Evolutionary conservation across 2,113 vertebrate species (phyloP).

Genomic region (Agapornis roseicollis): DNA sequence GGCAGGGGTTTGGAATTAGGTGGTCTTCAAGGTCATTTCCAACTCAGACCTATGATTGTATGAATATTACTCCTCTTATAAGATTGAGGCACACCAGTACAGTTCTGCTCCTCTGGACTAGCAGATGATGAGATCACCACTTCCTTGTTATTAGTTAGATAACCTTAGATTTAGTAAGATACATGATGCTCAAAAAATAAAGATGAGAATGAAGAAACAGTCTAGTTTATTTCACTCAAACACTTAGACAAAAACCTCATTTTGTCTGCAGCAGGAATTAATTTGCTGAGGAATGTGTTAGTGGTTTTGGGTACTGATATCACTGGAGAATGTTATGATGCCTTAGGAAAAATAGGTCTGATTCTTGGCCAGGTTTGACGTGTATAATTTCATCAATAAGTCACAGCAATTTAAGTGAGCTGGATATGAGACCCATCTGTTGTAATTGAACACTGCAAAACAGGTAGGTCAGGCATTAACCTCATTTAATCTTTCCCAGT

Average conservation of each 20-base stretch:
- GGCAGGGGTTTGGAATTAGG: not conserved
- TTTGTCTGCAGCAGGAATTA: not conserved
- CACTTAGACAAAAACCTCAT: not conserved
- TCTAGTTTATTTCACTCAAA: not conserved
- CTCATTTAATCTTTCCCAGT: not conserved
- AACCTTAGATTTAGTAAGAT: not conserved
- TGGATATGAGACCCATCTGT: not conserved
- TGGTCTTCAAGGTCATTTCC: not conserved
- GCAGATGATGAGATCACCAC: not conserved
- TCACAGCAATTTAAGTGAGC: not conserved
- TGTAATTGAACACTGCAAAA: not conserved
- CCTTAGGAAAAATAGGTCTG: not conserved
- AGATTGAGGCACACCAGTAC: not conserved
- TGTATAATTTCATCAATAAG: not conserved
- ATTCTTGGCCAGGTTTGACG: not conserved
- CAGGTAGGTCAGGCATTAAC: not conserved
- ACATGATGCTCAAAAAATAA: not conserved
- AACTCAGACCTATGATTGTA: not conserved
- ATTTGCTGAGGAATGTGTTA: not conserved
- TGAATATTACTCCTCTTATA: not conserved
- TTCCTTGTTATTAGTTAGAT: not conserved
- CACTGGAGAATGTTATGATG: not conserved
- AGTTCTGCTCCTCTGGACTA: not conserved
- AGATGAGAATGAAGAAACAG: not conserved
- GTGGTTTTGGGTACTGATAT: not conserved